Base-by-base conservation (phyloP, 92 coral and sea anemone species). In the Phymanthus crucifer region DNA sequence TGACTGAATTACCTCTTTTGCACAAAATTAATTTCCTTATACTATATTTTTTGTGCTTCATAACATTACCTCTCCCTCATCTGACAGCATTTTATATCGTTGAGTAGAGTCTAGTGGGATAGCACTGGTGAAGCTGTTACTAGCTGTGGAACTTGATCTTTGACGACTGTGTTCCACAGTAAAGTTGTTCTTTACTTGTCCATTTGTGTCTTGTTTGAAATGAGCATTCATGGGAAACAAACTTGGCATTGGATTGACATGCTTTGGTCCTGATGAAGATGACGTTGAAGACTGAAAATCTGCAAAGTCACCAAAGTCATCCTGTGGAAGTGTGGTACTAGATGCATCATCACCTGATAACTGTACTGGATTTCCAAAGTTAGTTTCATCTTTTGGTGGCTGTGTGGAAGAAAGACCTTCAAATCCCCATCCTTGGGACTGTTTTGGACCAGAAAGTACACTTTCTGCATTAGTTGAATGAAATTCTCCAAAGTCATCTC, bases 1-100 rank as follows among this genome's bases (percentile, higher is more conserved):
- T 43, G 48, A 11, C 13, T 43, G 17, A 14, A 43, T 6, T 24
- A 19, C 6, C 23, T 2, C 64, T 19, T 27, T 54, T 18, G 26
- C 29, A 19, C 64, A 54, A 54, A 23, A 19, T 13, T 54, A 9
- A 24, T 7, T 4, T 54, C 1, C 48, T 43, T 10, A 43, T 38
- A 38, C 14, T 43, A 43, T 43, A 43, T 43, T 10, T 43, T 43
- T 2, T 43, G 48, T 10, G 18, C 17, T n/a, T n/a, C n/a, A n/a
- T n/a, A n/a, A n/a, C n/a, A n/a, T n/a, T 83, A 95, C 99, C 98
- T 90, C 98, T 38, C 85, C 89, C 26, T 95, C 95, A 66, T 84
- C 87, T 70, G 92, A 90, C 46, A 95, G 72, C 32, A 90, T 85
- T 73, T 90, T 92, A 57, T 95, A 95, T 37, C 99, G 91, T 46